These are phyloP conservation scores for Sclerurus mexicanus DNA, from an alignment of 2,113 vertebrate genomes.

Conservation along the genomic window DNA sequence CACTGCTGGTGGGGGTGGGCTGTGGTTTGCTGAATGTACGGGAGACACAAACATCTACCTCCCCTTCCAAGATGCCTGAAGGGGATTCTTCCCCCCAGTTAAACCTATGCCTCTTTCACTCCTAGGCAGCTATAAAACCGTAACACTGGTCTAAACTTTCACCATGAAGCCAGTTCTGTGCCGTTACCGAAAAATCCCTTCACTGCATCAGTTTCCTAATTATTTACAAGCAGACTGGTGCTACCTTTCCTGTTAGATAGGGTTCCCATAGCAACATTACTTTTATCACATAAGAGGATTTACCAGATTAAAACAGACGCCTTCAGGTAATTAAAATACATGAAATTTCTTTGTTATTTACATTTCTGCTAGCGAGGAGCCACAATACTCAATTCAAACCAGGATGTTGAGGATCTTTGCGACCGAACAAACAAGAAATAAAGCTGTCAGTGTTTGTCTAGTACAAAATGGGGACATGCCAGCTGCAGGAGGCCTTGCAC, in stretches of 20 bases:
- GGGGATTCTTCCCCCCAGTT: background rate
- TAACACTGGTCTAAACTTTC: background rate
- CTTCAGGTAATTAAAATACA: slow-evolving; percentile 69
- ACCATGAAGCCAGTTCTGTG: background rate
- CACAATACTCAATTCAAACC: slow-evolving; percentile 44
- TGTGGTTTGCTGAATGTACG: background rate
- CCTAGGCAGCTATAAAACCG: fast-evolving
- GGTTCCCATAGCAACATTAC: slow-evolving; percentile 72
- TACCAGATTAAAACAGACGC: slow-evolving; percentile 55
- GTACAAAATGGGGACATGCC: slow-evolving; percentile 25
- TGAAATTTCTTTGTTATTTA: slow-evolving; percentile 61
- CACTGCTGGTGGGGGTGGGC: background rate
- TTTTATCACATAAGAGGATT: slow-evolving; percentile 65
- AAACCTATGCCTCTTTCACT: background rate
- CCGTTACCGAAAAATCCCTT: slow-evolving; percentile 9
- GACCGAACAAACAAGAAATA: slow-evolving; percentile 51
- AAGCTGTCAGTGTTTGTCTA: slow-evolving; percentile 52
- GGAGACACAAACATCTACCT: background rate
- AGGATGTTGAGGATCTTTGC: slow-evolving; percentile 26
- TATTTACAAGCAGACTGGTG: slow-evolving; percentile 18
- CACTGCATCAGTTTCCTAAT: slow-evolving; percentile 18
- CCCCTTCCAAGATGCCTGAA: background rate
- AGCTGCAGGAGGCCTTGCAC: background rate
- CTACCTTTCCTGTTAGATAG: slow-evolving; percentile 53
- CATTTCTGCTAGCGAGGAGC: slow-evolving; percentile 32